phyloP scores from a whole-genome alignment of 53 echinoderm and acorn worm genomes.

The Stichopus horrens region DNA sequence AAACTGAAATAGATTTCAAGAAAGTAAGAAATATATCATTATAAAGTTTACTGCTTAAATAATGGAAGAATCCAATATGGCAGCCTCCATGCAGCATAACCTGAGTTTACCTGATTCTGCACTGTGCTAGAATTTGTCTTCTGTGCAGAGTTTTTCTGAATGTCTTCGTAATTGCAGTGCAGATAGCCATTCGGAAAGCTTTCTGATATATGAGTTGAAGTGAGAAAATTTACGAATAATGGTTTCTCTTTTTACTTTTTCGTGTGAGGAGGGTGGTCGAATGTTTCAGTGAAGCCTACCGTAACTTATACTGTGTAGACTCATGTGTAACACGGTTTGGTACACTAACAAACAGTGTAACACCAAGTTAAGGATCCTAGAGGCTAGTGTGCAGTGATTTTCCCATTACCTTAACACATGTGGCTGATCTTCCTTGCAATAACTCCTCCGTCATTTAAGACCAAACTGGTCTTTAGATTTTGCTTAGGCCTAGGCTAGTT shows the following conservation, averaged over 20 bases:
- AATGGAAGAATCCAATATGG: slow-evolving; percentile 65
- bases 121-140: not conserved
- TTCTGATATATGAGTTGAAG: not conserved
- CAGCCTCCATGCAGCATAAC: slow-evolving; percentile 63
- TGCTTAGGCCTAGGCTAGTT: too few relatives aligned
- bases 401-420: too few relatives aligned
- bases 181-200: not conserved
- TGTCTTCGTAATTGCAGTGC: not conserved
- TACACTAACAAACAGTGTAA: too few relatives aligned
- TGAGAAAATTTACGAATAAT: not conserved
- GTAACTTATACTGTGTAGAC: not conserved
- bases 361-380: too few relatives aligned
- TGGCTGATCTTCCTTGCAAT: too few relatives aligned
- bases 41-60: not conserved
- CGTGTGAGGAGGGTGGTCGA: not conserved
- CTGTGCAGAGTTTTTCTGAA: not conserved
- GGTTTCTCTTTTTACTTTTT: not conserved
- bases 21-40: not conserved
- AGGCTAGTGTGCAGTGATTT: too few relatives aligned
- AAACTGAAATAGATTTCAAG: too few relatives aligned
- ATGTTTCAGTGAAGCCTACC: not conserved
- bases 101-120: not conserved
- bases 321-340: too few relatives aligned
- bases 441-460: too few relatives aligned
- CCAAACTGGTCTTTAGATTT: too few relatives aligned